Evolutionary conservation across 2,797 vertebrate species (phyloP), one percentile per base, ranked within the genome.

Genomic region (Apogon talboti): DNA sequence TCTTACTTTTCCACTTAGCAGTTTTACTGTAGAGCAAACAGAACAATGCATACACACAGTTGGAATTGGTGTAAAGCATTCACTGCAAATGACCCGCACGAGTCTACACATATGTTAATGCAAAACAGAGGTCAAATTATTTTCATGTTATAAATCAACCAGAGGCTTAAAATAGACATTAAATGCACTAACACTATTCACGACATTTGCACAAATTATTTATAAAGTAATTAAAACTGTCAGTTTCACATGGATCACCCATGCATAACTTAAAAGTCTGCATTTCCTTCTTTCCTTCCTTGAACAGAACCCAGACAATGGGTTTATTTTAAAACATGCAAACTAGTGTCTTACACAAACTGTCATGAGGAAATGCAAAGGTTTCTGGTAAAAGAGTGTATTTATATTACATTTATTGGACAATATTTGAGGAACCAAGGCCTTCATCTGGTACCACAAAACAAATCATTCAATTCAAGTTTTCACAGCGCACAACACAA

Each of bases 21-120:
- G 66, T 86, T 81, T 60, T 64, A 71, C 11, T 79, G 61, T 38
- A 35, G 47, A 37, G 3, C 64, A 38, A 8, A 62, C 44, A 9
- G 30, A 43, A 35, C 24, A 28, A 28, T 28, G 24, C 4, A 21
- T 21, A 2, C 19, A 15, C 44, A 49, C 0, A 24, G 18, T 54
- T 56, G 14, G 65, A 51, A 66, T 46, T 37, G 19, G 66, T 70
- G 58, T 54, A 49, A 59, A 52, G 59, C 14, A 14, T 42, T 76
- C 4, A 7, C 56, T 59, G 16, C 21, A 64, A 64, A 55, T 56
- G 15, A 24, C 49, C 11, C 30, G 15, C 50, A 49, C 11, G 16
- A 42, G 2, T 13, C 7, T 30, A 53, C 43, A 59, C n/a, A 53
- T 19, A 44, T 19, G 30, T 47, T 4, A 15, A 1, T 7, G 7